Evolutionary conservation across 1,140 invertebrate species (phyloP).

Genomic region (Manduca sexta): DNA sequence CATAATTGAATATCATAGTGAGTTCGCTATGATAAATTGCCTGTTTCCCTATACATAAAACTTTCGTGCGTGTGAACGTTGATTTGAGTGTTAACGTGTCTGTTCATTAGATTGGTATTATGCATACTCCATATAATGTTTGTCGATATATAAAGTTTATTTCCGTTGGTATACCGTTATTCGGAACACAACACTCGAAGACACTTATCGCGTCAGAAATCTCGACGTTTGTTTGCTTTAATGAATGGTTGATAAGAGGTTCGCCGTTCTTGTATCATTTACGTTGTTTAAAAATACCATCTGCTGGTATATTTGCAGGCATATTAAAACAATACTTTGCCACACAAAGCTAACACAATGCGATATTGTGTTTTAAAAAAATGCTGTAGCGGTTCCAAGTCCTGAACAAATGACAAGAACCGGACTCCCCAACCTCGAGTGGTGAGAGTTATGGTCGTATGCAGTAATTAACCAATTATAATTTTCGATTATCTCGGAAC

Average conservation of each 20-base stretch:
- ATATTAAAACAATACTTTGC: conserved; percentile 5
- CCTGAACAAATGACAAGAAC: conserved; percentile 19
- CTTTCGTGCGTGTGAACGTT: no score
- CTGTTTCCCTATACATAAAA: no score
- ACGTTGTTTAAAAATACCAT: conserved; percentile 8
- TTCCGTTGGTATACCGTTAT: conserved; percentile 3
- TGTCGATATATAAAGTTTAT: conserved; percentile 3
- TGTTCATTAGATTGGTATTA: background rate
- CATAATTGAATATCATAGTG: no score
- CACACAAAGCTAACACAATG: conserved; percentile 6
- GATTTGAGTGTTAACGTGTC: background rate
- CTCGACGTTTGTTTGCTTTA: conserved; percentile 18
- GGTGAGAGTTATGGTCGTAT: conserved; percentile 16
- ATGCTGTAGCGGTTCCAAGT: background rate
- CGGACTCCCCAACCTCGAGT: background rate
- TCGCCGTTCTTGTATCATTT: conserved; percentile 19
- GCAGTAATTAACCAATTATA: conserved; percentile 46
- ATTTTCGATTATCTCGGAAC: conserved; percentile 53
- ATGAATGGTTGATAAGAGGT: conserved; percentile 22
- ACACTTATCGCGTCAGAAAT: conserved; percentile 22
- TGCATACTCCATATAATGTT: background rate
- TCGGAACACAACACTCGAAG: conserved; percentile 3
- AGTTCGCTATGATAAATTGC: no score
- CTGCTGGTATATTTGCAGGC: conserved; percentile 7
- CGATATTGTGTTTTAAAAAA: conserved; percentile 1